Evolutionary conservation across 2,113 vertebrate species (phyloP).

Genomic region (Ailurus styani): DNA sequence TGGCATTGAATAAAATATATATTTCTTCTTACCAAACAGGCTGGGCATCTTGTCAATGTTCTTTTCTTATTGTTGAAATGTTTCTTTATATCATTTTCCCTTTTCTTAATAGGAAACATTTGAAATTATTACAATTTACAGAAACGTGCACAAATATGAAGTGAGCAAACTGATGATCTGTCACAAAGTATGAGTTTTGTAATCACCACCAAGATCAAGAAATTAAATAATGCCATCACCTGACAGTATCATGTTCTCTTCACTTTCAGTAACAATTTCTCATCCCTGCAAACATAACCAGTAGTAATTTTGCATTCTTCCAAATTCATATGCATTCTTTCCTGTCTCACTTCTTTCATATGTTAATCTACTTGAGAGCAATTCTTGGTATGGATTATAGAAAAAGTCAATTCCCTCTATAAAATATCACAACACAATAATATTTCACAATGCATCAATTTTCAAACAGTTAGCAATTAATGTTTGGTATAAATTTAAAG

Average conservation of each 20-base stretch:
- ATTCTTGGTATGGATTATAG: background rate
- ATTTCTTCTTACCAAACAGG: background rate
- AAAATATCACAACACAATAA: background rate
- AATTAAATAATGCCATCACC: background rate
- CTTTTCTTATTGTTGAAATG: background rate
- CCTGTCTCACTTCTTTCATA: background rate
- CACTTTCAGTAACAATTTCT: background rate
- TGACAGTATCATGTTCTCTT: background rate
- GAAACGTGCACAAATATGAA: background rate
- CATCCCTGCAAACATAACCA: background rate
- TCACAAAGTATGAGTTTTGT: background rate
- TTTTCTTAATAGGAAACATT: background rate
- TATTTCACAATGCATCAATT: background rate
- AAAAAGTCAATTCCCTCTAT: background rate
- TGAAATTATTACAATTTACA: background rate
- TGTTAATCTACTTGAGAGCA: background rate
- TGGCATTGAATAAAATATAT: background rate
- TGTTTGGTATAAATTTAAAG: background rate
- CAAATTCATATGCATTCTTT: background rate
- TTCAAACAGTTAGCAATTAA: background rate
- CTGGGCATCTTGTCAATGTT: background rate
- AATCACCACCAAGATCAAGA: background rate
- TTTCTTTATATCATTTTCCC: background rate
- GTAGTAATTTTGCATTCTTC: background rate
- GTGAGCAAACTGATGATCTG: background rate